A percentile compares a stretch with the other conserved stretches of the same genome.
phyloP scores from a whole-genome alignment of 2,113 vertebrate genomes.

The Pelusios castaneus region DNA sequence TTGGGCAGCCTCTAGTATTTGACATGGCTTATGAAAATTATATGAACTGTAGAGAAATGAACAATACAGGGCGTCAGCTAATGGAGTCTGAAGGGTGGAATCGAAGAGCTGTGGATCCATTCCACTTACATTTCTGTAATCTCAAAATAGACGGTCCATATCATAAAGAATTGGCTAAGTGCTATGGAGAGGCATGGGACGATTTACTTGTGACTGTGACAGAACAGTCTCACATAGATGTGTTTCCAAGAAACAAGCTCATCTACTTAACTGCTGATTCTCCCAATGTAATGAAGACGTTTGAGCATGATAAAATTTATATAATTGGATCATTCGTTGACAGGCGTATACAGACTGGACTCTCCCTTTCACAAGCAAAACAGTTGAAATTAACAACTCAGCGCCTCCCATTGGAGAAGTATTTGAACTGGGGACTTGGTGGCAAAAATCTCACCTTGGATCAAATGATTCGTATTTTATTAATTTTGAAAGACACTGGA shows the following conservation, averaged over 20 bases:
- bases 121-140: conserved; percentile 93
- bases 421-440: too few species aligned
- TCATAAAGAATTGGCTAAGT: conserved; percentile 79
- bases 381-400: too few species aligned
- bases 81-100: conserved; percentile 85
- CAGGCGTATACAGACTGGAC: too few species aligned
- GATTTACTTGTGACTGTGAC: conserved; percentile 86
- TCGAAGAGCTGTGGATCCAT: conserved; percentile 85
- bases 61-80: conserved; percentile 85
- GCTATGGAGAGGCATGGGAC: conserved; percentile 82
- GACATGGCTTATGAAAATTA: conserved; percentile 91
- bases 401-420: too few species aligned
- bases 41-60: conserved; percentile 85
- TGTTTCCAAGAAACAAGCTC: conserved; percentile 86
- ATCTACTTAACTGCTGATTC: conserved; percentile 97
- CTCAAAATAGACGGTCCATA: conserved; percentile 79
- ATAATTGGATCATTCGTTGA: too few species aligned
- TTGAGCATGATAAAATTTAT: too few species aligned
- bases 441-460: too few species aligned
- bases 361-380: too few species aligned
- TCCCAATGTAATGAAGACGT: conserved; percentile 87
- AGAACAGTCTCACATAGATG: conserved; percentile 79
- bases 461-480: too few species aligned
- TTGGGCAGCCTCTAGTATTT: conserved; percentile 92
- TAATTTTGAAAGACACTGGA: too few species aligned